Base-by-base conservation (phyloP, 2,888 invertebrate genomes). In the Hecatera dysodea region DNA sequence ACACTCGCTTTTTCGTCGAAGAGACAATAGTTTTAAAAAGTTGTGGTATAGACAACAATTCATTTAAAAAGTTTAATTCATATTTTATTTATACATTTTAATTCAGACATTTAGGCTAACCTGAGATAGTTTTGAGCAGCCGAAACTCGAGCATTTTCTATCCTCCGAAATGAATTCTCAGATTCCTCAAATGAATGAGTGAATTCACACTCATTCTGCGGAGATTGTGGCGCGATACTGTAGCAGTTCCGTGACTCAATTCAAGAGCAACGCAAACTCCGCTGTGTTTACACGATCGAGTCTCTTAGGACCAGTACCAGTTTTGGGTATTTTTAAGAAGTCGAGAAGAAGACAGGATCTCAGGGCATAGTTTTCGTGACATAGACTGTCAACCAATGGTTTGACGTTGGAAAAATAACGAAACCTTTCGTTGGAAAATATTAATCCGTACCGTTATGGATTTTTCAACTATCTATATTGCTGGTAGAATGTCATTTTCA, bases 1-100 rank as follows among this genome's bases (percentile, higher is more conserved):
- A 29, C 27, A 29, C 33, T 73, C 73, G 46, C 48, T 27, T 65
- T 55, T 48, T 59, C 19, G 22, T 55, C 39, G 39, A 39, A 36
- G 3, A 59, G 44, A 67, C 53, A 15, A 17, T 11, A 44, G 9
- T 15, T 55, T 17, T 7, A 19, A 44, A 19, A 19, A 44, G 44
- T 44, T 39, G 15, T 44, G n/a, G n/a, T 12, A 12, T 2, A 39
- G 39, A 39, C 12, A 22, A 15, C 8, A 50, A 52, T 22, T 24
- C 15, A 42, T 15, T 53, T 33, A 24, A 46, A 22, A 57, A 27
- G 17, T 19, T 56, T 12, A 48, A 69, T 59, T 71, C 29, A 6
- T 12, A 50, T 39, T 22, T 24, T 19, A 42, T 15, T 53, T 33
- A 24, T 36, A 22, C 48, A 27, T 12, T 19, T 56, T 12, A 48